Percentiles rank a stretch among this genome's conserved stretches.
These are phyloP conservation scores for Lymantria dispar DNA, from an alignment of 2,888 invertebrate species.

Conservation along the genomic window DNA sequence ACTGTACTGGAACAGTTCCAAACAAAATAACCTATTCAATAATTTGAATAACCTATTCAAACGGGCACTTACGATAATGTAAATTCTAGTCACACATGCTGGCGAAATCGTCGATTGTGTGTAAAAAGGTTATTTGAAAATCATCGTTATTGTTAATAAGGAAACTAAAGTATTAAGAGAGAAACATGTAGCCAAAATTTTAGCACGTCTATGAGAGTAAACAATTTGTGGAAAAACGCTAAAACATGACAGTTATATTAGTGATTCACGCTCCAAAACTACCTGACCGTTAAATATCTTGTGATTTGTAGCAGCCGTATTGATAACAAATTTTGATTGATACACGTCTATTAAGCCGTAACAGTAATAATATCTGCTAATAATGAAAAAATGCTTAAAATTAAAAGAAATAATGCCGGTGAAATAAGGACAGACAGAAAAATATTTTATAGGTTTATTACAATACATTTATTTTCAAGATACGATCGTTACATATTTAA, in stretches of 20 bases:
- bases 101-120: slow-evolving; percentile 8
- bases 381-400: too few species aligned
- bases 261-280: slow-evolving; percentile 67
- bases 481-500: slow-evolving; percentile 5
- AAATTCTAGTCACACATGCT: too few species aligned
- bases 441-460: too few species aligned
- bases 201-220: slow-evolving; percentile 65
- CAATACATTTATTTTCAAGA: too few species aligned
- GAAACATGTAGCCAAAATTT: slow-evolving; percentile 40
- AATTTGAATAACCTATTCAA: slow-evolving; percentile 22
- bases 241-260: slow-evolving; percentile 74
- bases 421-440: too few species aligned
- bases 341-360: not conserved
- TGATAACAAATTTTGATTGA: not conserved
- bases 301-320: not conserved
- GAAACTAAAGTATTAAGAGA: not conserved
- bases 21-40: slow-evolving; percentile 4
- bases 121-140: slow-evolving; percentile 13
- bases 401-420: too few species aligned
- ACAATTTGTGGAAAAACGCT: slow-evolving; percentile 59
- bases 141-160: slow-evolving; percentile 1
- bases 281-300: slow-evolving; percentile 58
- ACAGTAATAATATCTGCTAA: not conserved
- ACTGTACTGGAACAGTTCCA: slow-evolving; percentile 18
- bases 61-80: slow-evolving; percentile 24